Base-by-base conservation (phyloP, 2,113 vertebrate genomes). In the Dicentrarchus labrax region DNA sequence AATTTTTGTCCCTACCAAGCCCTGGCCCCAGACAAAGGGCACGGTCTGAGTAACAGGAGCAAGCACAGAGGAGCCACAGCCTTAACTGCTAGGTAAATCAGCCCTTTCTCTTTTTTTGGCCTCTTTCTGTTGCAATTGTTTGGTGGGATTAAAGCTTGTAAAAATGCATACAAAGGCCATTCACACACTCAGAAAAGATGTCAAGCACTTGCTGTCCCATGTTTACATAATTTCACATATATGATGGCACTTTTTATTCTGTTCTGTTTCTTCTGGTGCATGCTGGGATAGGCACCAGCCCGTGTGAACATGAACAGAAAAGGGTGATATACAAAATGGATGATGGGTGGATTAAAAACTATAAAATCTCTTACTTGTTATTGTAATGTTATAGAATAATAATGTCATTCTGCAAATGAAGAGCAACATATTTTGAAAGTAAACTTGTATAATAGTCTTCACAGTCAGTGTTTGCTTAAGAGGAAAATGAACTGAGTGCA, bases 71-170 rank as follows among this genome's bases (percentile, higher is more conserved):
- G 78, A 91, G 89, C 91, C 92, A 91, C 91, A 93, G 90, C 89
- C 88, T 94, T 93, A 93, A 95, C 94, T 95, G 94, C 91, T 94
- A 95, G 90, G 93, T 91, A 95, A 96, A 96, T 94, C 83, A 88
- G 81, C 54, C 86, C 86, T 90, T 91, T 91, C 78, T 92, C 41
- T 84, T 61, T 73, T 69, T 77, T 13, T 43, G 19, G n/a, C 38
- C 65, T 72, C 36, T 60, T 85, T 87, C 64, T 82, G 43, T 84
- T 78, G 69, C 38, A 69, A 84, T 93, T 93, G 92, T 93, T 85
- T 87, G 64, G 73, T 53, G 79, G 86, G 89, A 88, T 93, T 93
- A 82, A 51, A 21, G 77, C 76, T 60, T 89, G 72, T 70, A 53
- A 54, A 61, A 80, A 78, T 8, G 8, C 47, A 73, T 17, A 91